A percentile compares a stretch with the other conserved stretches of the same genome.
These are phyloP conservation scores for Nothoprocta pentlandii DNA, from an alignment of 2,113 vertebrate species.

Conservation along the genomic window DNA sequence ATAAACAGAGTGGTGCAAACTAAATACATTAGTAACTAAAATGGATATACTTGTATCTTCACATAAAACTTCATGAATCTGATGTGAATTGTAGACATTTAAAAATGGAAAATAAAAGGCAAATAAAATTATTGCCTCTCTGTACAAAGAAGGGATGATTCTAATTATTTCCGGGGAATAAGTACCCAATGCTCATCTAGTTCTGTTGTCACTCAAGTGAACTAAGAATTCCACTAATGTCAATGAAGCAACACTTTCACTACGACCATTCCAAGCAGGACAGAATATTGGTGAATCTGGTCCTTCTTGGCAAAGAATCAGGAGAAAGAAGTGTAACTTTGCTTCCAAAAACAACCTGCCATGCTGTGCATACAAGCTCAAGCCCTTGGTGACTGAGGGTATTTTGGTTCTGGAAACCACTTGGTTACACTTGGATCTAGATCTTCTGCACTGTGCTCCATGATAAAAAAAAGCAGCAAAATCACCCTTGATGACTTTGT, in stretches of 20 bases:
- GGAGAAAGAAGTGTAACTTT: neutral
- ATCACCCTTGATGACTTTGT: neutral
- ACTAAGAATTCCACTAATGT: neutral
- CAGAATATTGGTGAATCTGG: neutral
- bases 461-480: neutral
- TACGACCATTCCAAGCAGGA: neutral
- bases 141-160: neutral
- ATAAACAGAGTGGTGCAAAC: conserved; percentile 19
- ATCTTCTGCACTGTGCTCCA: neutral
- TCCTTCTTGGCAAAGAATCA: neutral
- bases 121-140: neutral
- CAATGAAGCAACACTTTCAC: neutral
- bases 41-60: neutral
- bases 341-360: neutral
- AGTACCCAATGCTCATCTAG: neutral
- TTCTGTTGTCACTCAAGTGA: neutral
- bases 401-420: neutral
- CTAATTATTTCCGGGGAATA: neutral
- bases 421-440: neutral
- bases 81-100: neutral
- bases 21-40: conserved; percentile 51
- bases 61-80: conserved; percentile 30
- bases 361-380: neutral
- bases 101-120: neutral
- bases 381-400: neutral